These are phyloP conservation scores for Ephestia elutella DNA, from an alignment of 1,140 invertebrate species.

Conservation along the genomic window DNA sequence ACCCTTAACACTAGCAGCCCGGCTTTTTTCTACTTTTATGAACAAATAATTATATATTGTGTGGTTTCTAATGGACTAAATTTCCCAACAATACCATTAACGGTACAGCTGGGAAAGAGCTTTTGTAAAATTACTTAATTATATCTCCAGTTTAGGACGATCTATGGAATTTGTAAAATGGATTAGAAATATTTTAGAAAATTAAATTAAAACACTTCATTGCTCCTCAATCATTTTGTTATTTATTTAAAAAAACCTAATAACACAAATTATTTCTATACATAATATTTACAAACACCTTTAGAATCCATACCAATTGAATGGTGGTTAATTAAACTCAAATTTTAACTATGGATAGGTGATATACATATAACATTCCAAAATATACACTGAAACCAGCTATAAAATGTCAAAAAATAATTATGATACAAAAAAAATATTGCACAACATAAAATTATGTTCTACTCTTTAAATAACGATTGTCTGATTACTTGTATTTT, in stretches of 20 bases:
- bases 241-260: constrained; percentile 16
- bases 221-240: neutral
- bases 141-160: too few relatives aligned
- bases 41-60: too few relatives aligned
- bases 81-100: too few relatives aligned
- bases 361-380: neutral
- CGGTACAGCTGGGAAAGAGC: too few relatives aligned
- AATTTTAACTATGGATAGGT: neutral
- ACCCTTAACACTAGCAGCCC: too few relatives aligned
- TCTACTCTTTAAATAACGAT: too few relatives aligned
- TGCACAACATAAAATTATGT: neutral
- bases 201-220: neutral
- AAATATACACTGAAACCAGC: neutral
- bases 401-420: neutral
- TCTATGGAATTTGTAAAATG: too few relatives aligned
- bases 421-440: neutral
- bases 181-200: neutral
- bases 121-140: too few relatives aligned
- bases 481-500: too few relatives aligned
- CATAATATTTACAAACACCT: constrained; percentile 20
- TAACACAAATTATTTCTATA: constrained; percentile 19
- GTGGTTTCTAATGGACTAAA: too few relatives aligned
- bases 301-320: constrained; percentile 5
- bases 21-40: too few relatives aligned
- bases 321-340: neutral